Percentiles rank a stretch among this genome's conserved stretches.
Evolutionary conservation across 2,888 invertebrate genomes (phyloP).

Genomic region (Lepetodrilus schrolli): DNA sequence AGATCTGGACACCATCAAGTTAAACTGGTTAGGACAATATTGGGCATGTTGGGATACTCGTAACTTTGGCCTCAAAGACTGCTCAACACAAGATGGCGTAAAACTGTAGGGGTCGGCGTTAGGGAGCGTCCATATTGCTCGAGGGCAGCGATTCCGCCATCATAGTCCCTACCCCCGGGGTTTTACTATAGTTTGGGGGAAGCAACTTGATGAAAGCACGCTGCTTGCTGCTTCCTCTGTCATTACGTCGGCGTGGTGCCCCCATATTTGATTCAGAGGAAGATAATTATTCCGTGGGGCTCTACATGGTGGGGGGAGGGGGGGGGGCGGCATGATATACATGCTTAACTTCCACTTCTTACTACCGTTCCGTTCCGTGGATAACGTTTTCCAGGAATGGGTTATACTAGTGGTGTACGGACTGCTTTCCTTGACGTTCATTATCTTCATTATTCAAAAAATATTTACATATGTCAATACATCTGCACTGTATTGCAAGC

Average conservation of each 20-base stretch:
- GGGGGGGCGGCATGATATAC: too few species aligned
- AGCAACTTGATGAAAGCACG: not conserved
- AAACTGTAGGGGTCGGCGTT: not conserved
- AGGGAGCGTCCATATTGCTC: not conserved
- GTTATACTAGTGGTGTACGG: too few species aligned
- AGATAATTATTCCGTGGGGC: too few species aligned
- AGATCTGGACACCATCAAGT: not conserved
- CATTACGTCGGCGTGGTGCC: not conserved
- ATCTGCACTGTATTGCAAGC: too few species aligned
- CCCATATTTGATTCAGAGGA: too few species aligned
- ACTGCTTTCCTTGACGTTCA: too few species aligned
- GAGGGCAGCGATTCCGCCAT: not conserved
- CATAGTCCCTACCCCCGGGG: not conserved
- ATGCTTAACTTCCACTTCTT: too few species aligned
- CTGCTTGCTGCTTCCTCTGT: not conserved
- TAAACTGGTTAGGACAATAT: not conserved
- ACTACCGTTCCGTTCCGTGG: too few species aligned
- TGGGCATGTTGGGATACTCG: not conserved
- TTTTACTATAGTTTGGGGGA: not conserved
- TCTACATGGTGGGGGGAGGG: too few species aligned
- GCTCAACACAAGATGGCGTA: not conserved
- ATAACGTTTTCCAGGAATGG: too few species aligned
- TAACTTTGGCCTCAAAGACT: not conserved
- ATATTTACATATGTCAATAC: too few species aligned
- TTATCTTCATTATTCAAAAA: too few species aligned